These are phyloP conservation scores for Xestobium rufovillosum DNA, from an alignment of 2,888 invertebrate genomes.

Conservation along the genomic window DNA sequence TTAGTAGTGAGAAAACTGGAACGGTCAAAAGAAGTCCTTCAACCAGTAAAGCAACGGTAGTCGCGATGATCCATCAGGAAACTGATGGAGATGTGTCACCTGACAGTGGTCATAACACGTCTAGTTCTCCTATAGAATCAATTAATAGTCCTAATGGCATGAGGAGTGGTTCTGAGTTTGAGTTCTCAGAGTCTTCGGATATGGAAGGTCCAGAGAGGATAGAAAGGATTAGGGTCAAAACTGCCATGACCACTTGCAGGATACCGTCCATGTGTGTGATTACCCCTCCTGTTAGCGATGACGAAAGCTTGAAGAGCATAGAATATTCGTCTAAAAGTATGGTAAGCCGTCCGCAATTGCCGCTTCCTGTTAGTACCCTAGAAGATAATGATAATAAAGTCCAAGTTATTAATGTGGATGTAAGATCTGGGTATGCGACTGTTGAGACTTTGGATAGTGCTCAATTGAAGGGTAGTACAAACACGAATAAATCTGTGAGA, in stretches of 20 bases:
- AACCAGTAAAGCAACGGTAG: conserved; percentile 49
- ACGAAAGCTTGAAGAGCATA: conserved; percentile 57
- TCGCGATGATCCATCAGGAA: conserved; percentile 51
- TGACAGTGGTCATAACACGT: conserved; percentile 75
- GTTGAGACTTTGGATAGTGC: conserved; percentile 33
- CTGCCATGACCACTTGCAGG: conserved; percentile 76
- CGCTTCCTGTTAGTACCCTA: conserved; percentile 6
- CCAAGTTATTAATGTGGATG: conserved; percentile 37
- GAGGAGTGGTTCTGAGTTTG: conserved; percentile 67
- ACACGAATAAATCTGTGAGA: conserved; percentile 25
- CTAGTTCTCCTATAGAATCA: conserved; percentile 71
- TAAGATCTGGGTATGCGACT: conserved; percentile 39
- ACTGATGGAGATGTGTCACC: conserved; percentile 66
- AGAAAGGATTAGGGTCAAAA: conserved; percentile 78
- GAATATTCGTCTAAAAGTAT: background rate
- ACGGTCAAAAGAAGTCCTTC: conserved; percentile 42
- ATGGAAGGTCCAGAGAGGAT: conserved; percentile 81
- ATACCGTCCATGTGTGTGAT: conserved; percentile 91
- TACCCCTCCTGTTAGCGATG: conserved; percentile 80
- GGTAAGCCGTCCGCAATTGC: background rate
- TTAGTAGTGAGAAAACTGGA: conserved; percentile 39
- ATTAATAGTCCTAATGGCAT: conserved; percentile 63
- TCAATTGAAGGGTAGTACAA: conserved; percentile 14
- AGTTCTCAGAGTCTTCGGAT: conserved; percentile 81
- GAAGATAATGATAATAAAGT: conserved; percentile 25